Base-by-base conservation (phyloP, 1,140 invertebrate species). In the Bombyx mori region DNA sequence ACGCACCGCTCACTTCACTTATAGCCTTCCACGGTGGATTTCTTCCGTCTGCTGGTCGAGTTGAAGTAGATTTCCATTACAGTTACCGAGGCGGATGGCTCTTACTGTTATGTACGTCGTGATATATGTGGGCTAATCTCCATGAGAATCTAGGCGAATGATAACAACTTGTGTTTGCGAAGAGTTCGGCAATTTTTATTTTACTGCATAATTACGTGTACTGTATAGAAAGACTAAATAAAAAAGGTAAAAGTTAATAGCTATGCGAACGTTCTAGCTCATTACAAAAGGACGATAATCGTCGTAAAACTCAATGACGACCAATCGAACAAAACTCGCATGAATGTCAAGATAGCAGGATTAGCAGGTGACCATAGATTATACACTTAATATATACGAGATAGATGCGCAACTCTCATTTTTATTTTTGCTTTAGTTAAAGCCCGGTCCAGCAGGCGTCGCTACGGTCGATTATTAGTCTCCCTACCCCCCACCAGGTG, bases 51-150 rank as follows among this genome's bases (percentile, higher is more conserved):
- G 61, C 70, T 65, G 59, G 62, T 74, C 58, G 68, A 57, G 57
- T 65, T 72, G 61, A 72, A 77, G 68, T 75, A 71, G 65, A 73
- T 72, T 83, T 83, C 83, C 83, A 86, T 86, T 72, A 86, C 83
- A 83, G 63, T 66, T 71, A 56, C 59, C 61, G 61, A 71, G 69
- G 57, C 61, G 66, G 75, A 72, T 74, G 69, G 75, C 75, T 54
- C 51, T 61, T 42, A 57, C 56, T 44, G 18, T 43, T 49, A 54
- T 51, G 52, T 50, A 43, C 58, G 54, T 50, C 57, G 57, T 63
- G 57, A 60, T 60, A 57, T 48, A 44, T 46, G 55, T 63, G 54
- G 47, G 45, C 54, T 60, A 60, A 50, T 54, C 35, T 54, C 50
- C 47, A 46, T 45, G 52, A 52, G 57, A 60, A 60, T 57, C 42